phyloP scores from a whole-genome alignment of 2,888 invertebrate species.

The Platycheirus albimanus region DNA sequence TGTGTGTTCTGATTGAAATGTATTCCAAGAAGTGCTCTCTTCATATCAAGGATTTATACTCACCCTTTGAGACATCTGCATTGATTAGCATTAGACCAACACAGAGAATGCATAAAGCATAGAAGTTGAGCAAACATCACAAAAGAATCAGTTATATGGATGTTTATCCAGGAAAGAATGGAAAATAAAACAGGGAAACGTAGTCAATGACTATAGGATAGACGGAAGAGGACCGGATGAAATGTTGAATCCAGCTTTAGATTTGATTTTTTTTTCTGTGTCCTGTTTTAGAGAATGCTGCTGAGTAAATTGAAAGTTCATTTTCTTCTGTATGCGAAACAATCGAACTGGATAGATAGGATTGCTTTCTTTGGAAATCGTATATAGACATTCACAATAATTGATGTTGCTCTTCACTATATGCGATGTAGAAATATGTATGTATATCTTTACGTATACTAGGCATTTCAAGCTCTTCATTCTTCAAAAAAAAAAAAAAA shows the following conservation, averaged over 20 bases:
- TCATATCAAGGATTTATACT: conserved; percentile 15
- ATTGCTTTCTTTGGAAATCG: conserved; percentile 40
- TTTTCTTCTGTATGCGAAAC: conserved; percentile 46
- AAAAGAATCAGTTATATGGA: too few relatives aligned
- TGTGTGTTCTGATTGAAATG: conserved; percentile 45
- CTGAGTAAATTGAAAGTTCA: conserved; percentile 66
- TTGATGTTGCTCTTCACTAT: conserved; percentile 21
- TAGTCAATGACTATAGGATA: too few relatives aligned
- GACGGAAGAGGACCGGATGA: conserved; percentile 34
- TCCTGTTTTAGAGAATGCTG: conserved; percentile 15
- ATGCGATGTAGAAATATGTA: neutral
- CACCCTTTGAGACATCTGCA: conserved; percentile 36
- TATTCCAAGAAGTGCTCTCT: neutral
- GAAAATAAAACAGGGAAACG: conserved; percentile 62
- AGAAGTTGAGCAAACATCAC: conserved; percentile 3
- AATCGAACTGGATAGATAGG: conserved; percentile 61
- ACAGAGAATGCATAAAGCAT: conserved; percentile 33
- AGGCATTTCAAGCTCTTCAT: too few relatives aligned
- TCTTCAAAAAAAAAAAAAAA: too few relatives aligned
- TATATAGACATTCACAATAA: conserved; percentile 39
- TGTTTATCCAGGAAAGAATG: conserved; percentile 46
- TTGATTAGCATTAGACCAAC: conserved; percentile 64
- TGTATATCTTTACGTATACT: too few relatives aligned
- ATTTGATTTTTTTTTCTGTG: conserved; percentile 38
- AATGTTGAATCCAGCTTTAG: conserved; percentile 67